These are phyloP conservation scores for Masnerella sp. DNA, from an alignment of 2,888 invertebrate species.

Conservation along the genomic window DNA sequence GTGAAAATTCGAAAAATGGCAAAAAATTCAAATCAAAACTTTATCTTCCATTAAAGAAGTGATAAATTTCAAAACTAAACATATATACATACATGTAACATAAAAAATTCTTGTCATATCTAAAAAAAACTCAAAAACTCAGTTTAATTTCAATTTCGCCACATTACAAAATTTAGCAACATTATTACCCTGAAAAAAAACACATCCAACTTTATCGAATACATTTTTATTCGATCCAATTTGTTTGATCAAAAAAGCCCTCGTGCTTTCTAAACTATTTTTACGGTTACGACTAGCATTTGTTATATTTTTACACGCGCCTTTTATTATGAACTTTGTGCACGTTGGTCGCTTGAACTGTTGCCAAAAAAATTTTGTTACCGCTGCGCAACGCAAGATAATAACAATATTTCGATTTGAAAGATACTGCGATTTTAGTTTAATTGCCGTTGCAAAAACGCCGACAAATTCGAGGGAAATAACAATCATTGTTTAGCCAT, in stretches of 20 bases:
- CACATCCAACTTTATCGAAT: too few relatives aligned
- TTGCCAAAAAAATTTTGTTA: slow-evolving; percentile 33
- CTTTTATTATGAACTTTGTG: slow-evolving; percentile 36
- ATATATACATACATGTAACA: too few relatives aligned
- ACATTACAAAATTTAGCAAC: too few relatives aligned
- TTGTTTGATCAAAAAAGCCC: slow-evolving; percentile 4
- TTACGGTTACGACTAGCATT: slow-evolving; percentile 17
- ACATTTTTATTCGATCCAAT: slow-evolving; percentile 17
- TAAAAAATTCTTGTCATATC: too few relatives aligned
- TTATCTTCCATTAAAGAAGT: too few relatives aligned
- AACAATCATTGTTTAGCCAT: neutral
- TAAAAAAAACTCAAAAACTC: too few relatives aligned
- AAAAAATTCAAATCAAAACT: too few relatives aligned
- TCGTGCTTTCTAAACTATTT: slow-evolving; percentile 25
- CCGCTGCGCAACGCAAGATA: slow-evolving; percentile 3
- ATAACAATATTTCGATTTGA: slow-evolving; percentile 29
- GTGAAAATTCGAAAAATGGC: too few relatives aligned
- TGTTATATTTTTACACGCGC: slow-evolving; percentile 25
- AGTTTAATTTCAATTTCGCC: too few relatives aligned
- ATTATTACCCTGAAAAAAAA: too few relatives aligned
- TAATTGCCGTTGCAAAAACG: slow-evolving; percentile 25
- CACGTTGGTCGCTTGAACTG: slow-evolving; percentile 21
- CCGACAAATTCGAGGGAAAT: slow-evolving; percentile 1
- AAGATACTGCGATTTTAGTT: slow-evolving; percentile 20
- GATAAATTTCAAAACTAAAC: too few relatives aligned